Percentiles rank a stretch among this genome's conserved stretches.
phyloP scores from a whole-genome alignment of 2,113 vertebrate genomes.

The Clupea harengus region DNA sequence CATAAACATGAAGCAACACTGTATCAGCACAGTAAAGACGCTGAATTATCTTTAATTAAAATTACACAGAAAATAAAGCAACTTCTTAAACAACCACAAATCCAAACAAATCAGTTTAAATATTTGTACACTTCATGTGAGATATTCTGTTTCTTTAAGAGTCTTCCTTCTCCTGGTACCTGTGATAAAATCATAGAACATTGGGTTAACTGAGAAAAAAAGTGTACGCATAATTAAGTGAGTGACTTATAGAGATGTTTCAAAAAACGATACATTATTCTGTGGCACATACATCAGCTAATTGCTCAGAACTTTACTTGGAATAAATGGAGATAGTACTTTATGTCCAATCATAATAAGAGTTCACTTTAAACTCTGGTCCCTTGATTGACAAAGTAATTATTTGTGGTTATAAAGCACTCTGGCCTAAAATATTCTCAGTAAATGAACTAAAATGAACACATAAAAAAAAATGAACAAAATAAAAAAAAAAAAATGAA shows the following conservation, averaged over 20 bases:
- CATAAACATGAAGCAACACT: neutral
- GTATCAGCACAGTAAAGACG: neutral
- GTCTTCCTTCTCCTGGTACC: constrained; percentile 87
- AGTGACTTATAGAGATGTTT: neutral
- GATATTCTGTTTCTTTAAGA: constrained; percentile 62
- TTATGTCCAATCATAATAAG: too few relatives aligned
- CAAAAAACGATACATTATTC: too few relatives aligned
- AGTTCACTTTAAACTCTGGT: too few relatives aligned
- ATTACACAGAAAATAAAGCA: neutral
- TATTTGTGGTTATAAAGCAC: too few relatives aligned
- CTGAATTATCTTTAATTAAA: neutral
- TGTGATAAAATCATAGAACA: constrained; percentile 30
- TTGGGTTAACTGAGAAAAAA: neutral
- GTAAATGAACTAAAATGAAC: too few relatives aligned
- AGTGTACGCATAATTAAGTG: neutral
- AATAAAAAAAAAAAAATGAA: too few relatives aligned
- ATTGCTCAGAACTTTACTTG: too few relatives aligned
- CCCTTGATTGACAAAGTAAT: too few relatives aligned
- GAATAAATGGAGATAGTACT: too few relatives aligned
- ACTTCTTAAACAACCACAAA: neutral
- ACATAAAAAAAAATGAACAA: too few relatives aligned
- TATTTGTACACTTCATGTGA: neutral
- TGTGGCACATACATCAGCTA: too few relatives aligned
- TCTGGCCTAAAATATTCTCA: too few relatives aligned
- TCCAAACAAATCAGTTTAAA: neutral